These are phyloP conservation scores for Tenthredo distinguenda DNA, from an alignment of 2,888 invertebrate species.

Conservation along the genomic window DNA sequence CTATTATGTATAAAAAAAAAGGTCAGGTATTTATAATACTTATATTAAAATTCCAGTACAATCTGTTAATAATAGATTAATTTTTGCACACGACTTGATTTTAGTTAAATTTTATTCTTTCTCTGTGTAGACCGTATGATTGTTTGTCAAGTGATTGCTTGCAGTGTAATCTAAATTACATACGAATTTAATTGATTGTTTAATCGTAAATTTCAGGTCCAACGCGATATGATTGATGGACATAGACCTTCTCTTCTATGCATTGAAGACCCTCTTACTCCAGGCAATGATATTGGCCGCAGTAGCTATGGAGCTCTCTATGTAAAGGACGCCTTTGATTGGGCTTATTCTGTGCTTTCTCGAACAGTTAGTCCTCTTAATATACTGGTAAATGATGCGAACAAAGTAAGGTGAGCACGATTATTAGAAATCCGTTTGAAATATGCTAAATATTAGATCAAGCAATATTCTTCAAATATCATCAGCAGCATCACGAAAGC, in stretches of 20 bases:
- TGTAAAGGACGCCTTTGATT: constrained; percentile 96
- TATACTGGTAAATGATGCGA: constrained; percentile 80
- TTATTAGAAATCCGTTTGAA: not conserved
- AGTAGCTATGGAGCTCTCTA: constrained; percentile 97
- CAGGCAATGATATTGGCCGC: constrained; percentile 98
- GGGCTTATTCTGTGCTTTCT: constrained; percentile 93
- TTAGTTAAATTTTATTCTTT: not conserved
- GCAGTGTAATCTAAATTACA: not conserved
- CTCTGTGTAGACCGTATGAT: constrained; percentile 18
- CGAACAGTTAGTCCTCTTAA: constrained; percentile 84
- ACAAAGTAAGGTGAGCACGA: constrained; percentile 75
- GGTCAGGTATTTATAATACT: constrained; percentile 49
- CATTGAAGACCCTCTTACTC: constrained; percentile 98
- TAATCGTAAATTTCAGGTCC: constrained; percentile 79
- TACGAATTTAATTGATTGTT: constrained; percentile 13
- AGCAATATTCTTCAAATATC: not conserved
- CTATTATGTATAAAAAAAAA: constrained; percentile 22
- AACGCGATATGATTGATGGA: constrained; percentile 96
- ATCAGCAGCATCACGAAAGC: not conserved
- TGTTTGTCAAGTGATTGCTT: constrained; percentile 22
- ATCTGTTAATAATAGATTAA: not conserved
- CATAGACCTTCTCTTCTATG: constrained; percentile 96
- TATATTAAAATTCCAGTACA: constrained; percentile 30
- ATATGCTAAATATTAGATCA: not conserved
- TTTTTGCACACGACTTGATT: constrained; percentile 32